These are phyloP conservation scores for Neopipo cinnamomea DNA, from an alignment of 2,113 vertebrate genomes.

Conservation along the genomic window DNA sequence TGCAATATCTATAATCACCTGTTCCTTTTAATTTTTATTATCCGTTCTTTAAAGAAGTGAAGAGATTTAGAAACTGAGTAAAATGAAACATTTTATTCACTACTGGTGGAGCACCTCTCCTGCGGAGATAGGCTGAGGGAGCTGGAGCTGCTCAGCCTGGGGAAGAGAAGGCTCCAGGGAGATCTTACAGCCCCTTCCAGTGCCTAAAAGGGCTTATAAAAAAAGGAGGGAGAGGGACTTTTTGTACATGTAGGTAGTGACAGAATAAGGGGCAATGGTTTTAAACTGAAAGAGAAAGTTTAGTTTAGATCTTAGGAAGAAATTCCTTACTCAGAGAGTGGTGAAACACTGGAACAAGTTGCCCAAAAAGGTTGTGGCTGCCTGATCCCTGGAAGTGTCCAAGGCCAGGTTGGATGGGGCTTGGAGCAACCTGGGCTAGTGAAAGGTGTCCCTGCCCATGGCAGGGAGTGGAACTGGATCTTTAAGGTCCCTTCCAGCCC, in stretches of 20 bases:
- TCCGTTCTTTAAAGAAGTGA: neutral
- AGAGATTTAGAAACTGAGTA: neutral
- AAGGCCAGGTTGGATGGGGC: neutral
- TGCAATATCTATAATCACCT: neutral
- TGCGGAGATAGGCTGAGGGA: neutral
- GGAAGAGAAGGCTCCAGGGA: neutral
- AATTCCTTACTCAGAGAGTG: neutral
- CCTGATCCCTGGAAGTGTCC: neutral
- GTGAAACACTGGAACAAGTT: neutral
- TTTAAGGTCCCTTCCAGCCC: no score
- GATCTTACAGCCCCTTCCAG: neutral
- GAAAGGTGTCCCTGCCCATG: neutral
- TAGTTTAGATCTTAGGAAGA: neutral
- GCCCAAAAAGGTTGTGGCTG: neutral
- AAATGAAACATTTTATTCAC: neutral
- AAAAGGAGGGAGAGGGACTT: neutral
- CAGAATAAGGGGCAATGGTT: neutral
- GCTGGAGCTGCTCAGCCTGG: neutral
- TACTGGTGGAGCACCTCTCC: neutral
- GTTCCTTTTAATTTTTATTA: neutral
- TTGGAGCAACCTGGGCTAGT: neutral
- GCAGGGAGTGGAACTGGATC: neutral
- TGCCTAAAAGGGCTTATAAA: neutral
- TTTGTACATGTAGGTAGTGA: neutral
- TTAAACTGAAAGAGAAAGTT: neutral